Evolutionary conservation across 2,888 invertebrate genomes (phyloP).

Genomic region (Amphipyra tragopoginis): DNA sequence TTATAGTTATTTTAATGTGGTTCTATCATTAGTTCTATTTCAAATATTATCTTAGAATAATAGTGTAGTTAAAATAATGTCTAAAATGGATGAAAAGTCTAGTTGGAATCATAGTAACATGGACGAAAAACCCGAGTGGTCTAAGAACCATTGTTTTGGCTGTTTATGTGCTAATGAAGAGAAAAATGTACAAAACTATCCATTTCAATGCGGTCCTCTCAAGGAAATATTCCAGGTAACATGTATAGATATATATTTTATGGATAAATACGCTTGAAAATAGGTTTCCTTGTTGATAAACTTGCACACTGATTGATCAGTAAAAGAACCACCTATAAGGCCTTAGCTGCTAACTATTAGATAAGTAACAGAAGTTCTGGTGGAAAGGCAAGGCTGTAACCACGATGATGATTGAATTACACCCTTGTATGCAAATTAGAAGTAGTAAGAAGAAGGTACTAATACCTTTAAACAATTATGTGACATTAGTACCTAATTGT

Average conservation of each 20-base stretch:
- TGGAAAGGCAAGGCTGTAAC: no score
- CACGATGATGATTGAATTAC: no score
- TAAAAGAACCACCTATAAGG: background rate
- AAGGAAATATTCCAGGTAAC: constrained; percentile 76
- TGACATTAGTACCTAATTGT: no score
- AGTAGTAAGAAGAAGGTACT: no score
- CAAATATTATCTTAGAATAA: no score
- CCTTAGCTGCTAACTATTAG: background rate
- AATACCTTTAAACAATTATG: no score
- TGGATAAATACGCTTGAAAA: background rate
- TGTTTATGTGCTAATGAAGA: constrained; percentile 70
- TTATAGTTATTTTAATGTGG: no score
- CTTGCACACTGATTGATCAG: background rate
- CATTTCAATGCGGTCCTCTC: constrained; percentile 66
- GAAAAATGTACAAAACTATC: constrained; percentile 59
- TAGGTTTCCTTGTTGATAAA: background rate
- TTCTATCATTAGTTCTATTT: no score
- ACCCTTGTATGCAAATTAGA: no score
- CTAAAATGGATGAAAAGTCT: constrained; percentile 31
- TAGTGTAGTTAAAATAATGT: background rate
- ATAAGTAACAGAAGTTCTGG: no score
- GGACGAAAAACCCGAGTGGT: constrained; percentile 18
- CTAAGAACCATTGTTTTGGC: constrained; percentile 66
- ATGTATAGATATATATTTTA: background rate
- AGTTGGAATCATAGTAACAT: background rate